Base-by-base conservation (phyloP, 2,888 invertebrate genomes). In the Mesorhabditis sp. region DNA sequence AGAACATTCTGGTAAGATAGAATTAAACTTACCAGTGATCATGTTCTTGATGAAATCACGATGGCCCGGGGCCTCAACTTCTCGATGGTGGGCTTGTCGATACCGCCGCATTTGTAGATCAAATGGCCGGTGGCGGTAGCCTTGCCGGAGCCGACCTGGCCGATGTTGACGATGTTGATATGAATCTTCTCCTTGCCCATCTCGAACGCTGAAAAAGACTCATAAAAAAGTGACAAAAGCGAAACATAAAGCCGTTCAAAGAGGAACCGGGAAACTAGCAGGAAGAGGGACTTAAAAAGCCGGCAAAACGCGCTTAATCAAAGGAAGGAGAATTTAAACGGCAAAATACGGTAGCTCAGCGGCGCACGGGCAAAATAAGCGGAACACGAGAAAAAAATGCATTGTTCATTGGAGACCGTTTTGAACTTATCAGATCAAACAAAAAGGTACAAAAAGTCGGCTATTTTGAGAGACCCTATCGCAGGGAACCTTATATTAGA, bases 21-120 rank as follows among this genome's bases (percentile, higher is more conserved):
- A 50, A 28, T 62, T 7, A 28, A 62, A 62, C 10, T 67, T 89
- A 88, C 97, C 97, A 83, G 97, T 97, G 88, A 98, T 98, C 97
- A 98, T 97, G 94, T 98, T 98, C 90, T 98, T 98, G 90, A 98
- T 98, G 92, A 98, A 98, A 93, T 98, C 97, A 90, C 97, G 92
- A 91, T 98, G 97, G 86, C 97, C 97, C 77, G 97, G 97, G 79
- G 97, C 97, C 88, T 98, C 97, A 96, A 97, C 89, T 97, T 96
- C 89, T 95, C 95, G 88, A 97, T 97, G 87, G 95, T 95, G 91
- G 96, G 92, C 89, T 96, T 96, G 91, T 96, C 96, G 89, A 97
- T 97, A 90, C 96, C 63, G 89, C 96, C 96, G 88, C 96, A 97
- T 91, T 97, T 97, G 87, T 89, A 96, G 90, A 96, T 96, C 90